Percentiles rank a stretch among this genome's conserved stretches.
These are phyloP conservation scores for Lydus trimaculatus DNA, from an alignment of 2,888 invertebrate species.

Conservation along the genomic window DNA sequence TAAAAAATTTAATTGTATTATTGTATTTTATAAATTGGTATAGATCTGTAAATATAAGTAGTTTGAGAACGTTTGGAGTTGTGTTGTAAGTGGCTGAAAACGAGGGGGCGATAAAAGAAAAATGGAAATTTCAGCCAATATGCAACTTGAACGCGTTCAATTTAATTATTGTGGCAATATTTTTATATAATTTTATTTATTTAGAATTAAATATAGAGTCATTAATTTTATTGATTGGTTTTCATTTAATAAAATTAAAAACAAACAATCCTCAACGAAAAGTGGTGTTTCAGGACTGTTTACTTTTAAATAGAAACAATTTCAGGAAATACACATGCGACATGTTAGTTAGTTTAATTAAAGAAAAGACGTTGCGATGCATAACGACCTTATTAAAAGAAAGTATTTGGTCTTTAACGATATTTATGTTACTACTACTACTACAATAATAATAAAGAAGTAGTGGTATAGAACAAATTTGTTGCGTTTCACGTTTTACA, in stretches of 20 bases:
- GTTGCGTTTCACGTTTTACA: not conserved
- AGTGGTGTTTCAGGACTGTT: not conserved
- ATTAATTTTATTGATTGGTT: constrained; percentile 11
- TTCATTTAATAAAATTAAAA: not conserved
- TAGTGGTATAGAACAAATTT: not conserved
- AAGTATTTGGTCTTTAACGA: not conserved
- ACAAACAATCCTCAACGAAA: not conserved
- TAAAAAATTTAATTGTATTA: not conserved
- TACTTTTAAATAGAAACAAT: not conserved
- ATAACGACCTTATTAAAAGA: constrained; percentile 9
- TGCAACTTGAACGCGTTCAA: not conserved
- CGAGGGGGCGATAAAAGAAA: too few relatives aligned
- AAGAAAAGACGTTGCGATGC: not conserved
- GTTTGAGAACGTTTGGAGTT: not conserved
- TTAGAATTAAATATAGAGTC: constrained; percentile 30
- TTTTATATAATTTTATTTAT: constrained; percentile 40
- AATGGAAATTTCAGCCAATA: not conserved
- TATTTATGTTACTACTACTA: not conserved
- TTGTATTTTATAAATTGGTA: not conserved
- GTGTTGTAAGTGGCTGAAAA: not conserved
- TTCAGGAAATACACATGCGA: not conserved
- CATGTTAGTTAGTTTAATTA: not conserved
- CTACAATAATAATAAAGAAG: too few relatives aligned
- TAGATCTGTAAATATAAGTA: not conserved
- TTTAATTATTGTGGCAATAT: constrained; percentile 33